Evolutionary conservation across 2,888 invertebrate species (phyloP), one percentile per base, ranked within the genome.

Genomic region (Parapristionchus giblindavisi): DNA sequence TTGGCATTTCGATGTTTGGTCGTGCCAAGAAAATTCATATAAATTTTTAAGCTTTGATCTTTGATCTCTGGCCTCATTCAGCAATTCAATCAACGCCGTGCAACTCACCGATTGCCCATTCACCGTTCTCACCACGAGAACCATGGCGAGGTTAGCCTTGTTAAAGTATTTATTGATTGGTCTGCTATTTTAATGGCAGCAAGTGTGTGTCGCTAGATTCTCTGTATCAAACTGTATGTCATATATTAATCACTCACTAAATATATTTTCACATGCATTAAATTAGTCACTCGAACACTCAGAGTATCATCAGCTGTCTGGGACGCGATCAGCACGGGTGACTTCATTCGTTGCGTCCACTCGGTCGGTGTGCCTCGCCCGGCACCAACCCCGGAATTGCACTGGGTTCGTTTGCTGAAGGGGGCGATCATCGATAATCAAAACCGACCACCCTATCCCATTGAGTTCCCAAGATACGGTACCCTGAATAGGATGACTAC

Each of bases 91-190:
- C 29, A 71, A 54, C 29, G 70, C 40, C 3, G 70, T 71, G 21
- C 70, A 71, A 40, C 56, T 71, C 48, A 71, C 70, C n/a, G 70
- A 71, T 27, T 71, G 70, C 24, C 70, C 70, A 27, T 71, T 40
- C 70, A 71, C 70, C 21, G 54, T 71, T 14, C 70, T 71, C 36
- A 71, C 70, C n/a, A 56, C 70, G 14, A n/a, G 70, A 8, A 56
- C 38, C 24, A n/a, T 68, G 5, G 34, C 68, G 2, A 48, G 68
- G 68, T 68, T n/a, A n/a, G 52, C n/a, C n/a, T n/a, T n/a, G n/a
- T n/a, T n/a, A n/a, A n/a, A n/a, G n/a, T n/a, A n/a, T n/a, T n/a
- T n/a, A n/a, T n/a, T n/a, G n/a, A n/a, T n/a, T n/a, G n/a, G n/a
- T n/a, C n/a, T n/a, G n/a, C n/a, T n/a, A n/a, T n/a, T n/a, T n/a